Evolutionary conservation across 2,797 vertebrate species (phyloP).

Genomic region (Fistularia tabacaria): DNA sequence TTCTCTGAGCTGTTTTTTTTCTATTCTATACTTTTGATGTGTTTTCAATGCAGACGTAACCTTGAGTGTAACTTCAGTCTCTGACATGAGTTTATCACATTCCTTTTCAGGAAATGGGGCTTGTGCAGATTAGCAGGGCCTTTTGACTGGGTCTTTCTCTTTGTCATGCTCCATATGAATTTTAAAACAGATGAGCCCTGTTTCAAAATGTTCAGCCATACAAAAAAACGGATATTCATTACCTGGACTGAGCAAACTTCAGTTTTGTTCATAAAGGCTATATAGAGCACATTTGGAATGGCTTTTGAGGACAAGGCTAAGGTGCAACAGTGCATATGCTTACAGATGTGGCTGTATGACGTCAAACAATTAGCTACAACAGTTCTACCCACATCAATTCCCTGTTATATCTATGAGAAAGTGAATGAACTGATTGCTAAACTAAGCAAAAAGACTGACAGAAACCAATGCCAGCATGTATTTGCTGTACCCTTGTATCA

Average conservation of each 20-base stretch:
- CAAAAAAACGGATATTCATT: background rate
- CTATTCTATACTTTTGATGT: constrained; percentile 2
- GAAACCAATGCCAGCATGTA: background rate
- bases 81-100: constrained; percentile 25
- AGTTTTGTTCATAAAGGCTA: too few relatives aligned
- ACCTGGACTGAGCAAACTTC: too few relatives aligned
- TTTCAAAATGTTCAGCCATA: constrained; percentile 11
- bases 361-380: background rate
- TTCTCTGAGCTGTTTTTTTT: background rate
- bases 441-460: too few relatives aligned
- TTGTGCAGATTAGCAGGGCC: constrained; percentile 20
- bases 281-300: too few relatives aligned
- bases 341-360: constrained; percentile 23
- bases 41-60: constrained; percentile 8
- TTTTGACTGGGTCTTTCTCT: constrained; percentile 16
- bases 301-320: too few relatives aligned
- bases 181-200: constrained; percentile 10
- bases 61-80: constrained; percentile 12
- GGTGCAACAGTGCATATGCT: constrained; percentile 29
- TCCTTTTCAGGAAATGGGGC: constrained; percentile 23
- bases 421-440: constrained; percentile 1
- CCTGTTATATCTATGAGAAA: constrained; percentile 1
- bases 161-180: constrained; percentile 8
- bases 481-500: background rate
- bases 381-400: background rate